Evolutionary conservation across 2,113 vertebrate species (phyloP).

Genomic region (Silurus meridionalis): DNA sequence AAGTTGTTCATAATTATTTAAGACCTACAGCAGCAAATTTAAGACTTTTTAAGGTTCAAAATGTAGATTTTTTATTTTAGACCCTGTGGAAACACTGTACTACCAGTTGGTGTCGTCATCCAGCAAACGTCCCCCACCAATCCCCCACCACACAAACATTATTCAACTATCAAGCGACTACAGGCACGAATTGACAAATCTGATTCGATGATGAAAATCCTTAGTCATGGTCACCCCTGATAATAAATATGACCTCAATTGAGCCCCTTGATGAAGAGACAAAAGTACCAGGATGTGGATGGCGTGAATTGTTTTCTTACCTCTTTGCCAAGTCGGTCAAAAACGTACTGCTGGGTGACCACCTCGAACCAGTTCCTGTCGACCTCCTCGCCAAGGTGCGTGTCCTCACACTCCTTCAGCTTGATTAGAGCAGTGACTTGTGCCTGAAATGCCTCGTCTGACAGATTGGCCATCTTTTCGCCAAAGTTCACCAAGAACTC

Average conservation of each 20-base stretch:
- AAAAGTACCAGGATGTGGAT: neutral
- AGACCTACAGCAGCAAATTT: no score
- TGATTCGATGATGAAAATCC: no score
- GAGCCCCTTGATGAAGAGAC: neutral
- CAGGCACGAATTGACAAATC: no score
- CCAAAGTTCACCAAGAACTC: slow-evolving; percentile 88
- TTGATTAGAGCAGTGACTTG: slow-evolving; percentile 94
- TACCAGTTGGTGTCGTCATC: no score
- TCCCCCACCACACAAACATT: no score
- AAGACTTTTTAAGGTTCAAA: no score
- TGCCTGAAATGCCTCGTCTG: slow-evolving; percentile 84
- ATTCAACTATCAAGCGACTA: no score
- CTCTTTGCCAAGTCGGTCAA: slow-evolving; percentile 86
- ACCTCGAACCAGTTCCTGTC: slow-evolving; percentile 97
- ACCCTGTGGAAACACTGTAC: no score
- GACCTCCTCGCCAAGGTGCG: slow-evolving; percentile 93
- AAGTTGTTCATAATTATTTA: no score
- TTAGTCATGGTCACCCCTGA: no score
- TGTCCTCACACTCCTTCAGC: slow-evolving; percentile 93
- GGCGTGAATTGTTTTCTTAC: slow-evolving; percentile 62
- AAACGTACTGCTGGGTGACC: slow-evolving; percentile 91
- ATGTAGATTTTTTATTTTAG: no score
- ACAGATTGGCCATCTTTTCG: slow-evolving; percentile 80
- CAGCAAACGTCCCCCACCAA: no score
- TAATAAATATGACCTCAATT: neutral